These are phyloP conservation scores for Mohoua ochrocephala DNA, from an alignment of 2,113 vertebrate genomes.

Conservation along the genomic window DNA sequence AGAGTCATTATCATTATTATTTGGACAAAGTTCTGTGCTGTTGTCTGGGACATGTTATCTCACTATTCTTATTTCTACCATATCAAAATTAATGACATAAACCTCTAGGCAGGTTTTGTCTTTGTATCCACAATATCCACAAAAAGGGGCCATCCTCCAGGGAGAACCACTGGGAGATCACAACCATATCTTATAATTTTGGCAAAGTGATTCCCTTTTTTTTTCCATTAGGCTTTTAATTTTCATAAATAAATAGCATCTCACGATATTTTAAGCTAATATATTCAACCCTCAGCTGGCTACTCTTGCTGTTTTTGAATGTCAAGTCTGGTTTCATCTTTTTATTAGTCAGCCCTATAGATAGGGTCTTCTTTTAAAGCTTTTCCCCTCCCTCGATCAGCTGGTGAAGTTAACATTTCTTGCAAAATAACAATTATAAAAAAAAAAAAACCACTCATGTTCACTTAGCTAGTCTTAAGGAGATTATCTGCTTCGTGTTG, in stretches of 20 bases:
- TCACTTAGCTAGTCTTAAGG: not conserved
- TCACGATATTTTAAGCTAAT: not conserved
- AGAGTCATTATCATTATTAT: not conserved
- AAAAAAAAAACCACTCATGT: fast-evolving
- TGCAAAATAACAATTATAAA: not conserved
- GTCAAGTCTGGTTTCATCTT: not conserved
- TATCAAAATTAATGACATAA: not conserved
- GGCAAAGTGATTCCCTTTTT: not conserved
- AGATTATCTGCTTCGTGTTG: fast-evolving
- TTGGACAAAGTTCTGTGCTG: not conserved
- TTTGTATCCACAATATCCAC: not conserved
- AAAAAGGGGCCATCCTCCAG: not conserved
- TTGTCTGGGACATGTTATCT: not conserved
- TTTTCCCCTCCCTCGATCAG: fast-evolving
- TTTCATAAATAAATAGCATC: not conserved
- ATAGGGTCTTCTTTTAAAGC: not conserved
- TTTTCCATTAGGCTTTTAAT: not conserved
- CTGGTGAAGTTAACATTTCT: not conserved
- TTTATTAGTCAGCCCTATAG: not conserved
- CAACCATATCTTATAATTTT: not conserved
- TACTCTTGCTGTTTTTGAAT: not conserved
- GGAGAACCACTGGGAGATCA: not conserved
- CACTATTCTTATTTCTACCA: not conserved
- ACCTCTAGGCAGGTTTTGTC: fast-evolving
- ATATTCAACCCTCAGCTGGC: not conserved